Conservation (phyloP, 92 coral and sea anemone species). For the Nematostella vectensis region DNA sequence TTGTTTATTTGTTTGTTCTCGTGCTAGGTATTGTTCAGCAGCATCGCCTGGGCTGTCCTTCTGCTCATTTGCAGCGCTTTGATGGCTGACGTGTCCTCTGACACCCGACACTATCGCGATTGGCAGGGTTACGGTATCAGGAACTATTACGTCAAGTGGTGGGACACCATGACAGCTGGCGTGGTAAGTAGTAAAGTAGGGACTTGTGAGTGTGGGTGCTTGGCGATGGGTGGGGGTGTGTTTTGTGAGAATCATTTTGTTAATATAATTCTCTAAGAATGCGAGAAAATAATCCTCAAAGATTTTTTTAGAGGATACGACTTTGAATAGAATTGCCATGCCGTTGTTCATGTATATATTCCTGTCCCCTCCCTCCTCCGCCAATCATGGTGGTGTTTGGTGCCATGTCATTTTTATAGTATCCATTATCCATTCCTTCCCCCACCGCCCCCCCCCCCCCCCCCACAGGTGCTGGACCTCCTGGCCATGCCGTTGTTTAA, state of each 20-base stretch:
- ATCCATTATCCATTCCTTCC: neutral
- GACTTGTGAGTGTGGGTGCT: no score
- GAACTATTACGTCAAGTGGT: neutral
- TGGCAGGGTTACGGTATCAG: neutral
- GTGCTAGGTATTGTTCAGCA: conserved; percentile 14
- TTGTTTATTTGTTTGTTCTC: no score
- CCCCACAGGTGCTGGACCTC: neutral
- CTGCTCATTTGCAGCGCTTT: conserved; percentile 20
- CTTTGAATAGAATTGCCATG: no score
- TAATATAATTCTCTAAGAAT: no score
- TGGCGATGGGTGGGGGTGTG: no score
- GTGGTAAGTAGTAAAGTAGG: conserved; percentile 10
- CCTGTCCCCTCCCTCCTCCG: no score
- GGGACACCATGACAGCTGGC: conserved; percentile 23
- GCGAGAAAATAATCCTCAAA: no score
- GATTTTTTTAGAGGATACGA: no score
- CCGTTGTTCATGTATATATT: no score
- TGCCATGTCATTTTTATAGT: no score
- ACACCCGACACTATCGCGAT: neutral
- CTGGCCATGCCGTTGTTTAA: neutral
- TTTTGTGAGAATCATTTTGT: no score
- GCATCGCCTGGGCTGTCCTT: conserved; percentile 21
- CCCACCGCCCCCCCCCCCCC: neutral
- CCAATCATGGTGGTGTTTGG: no score
- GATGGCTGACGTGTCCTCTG: conserved; percentile 12